A percentile compares a stretch with the other conserved stretches of the same genome.
phyloP scores from a whole-genome alignment of 2,888 invertebrate genomes.

The Andrena hattorfiana region DNA sequence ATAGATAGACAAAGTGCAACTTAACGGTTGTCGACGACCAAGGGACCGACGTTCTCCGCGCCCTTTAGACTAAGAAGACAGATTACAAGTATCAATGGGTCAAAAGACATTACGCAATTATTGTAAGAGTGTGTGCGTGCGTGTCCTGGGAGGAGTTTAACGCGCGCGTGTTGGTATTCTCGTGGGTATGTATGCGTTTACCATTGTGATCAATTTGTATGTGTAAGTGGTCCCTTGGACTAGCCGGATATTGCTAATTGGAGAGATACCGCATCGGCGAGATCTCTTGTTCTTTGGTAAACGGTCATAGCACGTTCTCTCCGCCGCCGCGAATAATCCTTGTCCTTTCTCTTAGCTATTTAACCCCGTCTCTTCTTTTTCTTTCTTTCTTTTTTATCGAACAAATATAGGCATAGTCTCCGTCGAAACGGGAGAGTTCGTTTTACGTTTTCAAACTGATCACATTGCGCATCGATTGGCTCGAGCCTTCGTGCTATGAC shows the following conservation, averaged over 20 bases:
- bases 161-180: conserved; percentile 47
- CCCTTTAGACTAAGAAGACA: conserved; percentile 56
- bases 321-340: conserved; percentile 19
- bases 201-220: conserved; percentile 71
- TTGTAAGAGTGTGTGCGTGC: conserved; percentile 47
- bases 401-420: background rate
- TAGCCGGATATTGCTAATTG: conserved; percentile 59
- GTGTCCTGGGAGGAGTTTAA: conserved; percentile 42
- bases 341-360: conserved; percentile 8
- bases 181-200: conserved; percentile 60
- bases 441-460: conserved; percentile 9
- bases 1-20: conserved; percentile 32
- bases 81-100: conserved; percentile 59
- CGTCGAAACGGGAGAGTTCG: background rate
- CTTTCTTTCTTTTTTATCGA: background rate
- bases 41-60: conserved; percentile 51
- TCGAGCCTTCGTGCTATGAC: conserved; percentile 47
- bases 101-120: conserved; percentile 62
- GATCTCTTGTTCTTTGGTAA: conserved; percentile 58
- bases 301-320: conserved; percentile 49
- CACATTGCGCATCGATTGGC: background rate
- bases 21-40: conserved; percentile 47
- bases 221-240: conserved; percentile 61
- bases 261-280: conserved; percentile 48
- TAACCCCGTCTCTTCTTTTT: background rate